Evolutionary conservation across 2,113 vertebrate genomes (phyloP), one percentile per base, ranked within the genome.

Genomic region (Mellivora capensis): DNA sequence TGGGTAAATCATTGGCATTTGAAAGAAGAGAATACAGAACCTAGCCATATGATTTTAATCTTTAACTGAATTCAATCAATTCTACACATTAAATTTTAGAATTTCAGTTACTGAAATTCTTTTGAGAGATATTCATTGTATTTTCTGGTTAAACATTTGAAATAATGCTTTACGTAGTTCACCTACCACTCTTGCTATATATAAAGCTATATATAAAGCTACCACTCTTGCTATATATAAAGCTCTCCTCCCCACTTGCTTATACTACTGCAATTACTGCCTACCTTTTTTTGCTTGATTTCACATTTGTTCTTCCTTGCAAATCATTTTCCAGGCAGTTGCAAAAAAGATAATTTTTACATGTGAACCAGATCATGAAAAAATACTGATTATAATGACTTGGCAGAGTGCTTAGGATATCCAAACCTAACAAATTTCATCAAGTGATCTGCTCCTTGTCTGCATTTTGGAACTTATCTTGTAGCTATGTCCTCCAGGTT

Each of bases 171-270:
- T 9, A 6, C 37, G 8, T 5, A 57, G 6, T 31, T 15, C 1
- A 31, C 11, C 15, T 13, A 13, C 1, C 4, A 44, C 0, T 18
- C 9, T 39, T 49, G 8, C 4, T 72, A 3, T 14, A n/a, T n/a
- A n/a, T n/a, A n/a, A n/a, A 42, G 12, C 44, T 12, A 7, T 47
- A 21, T n/a, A 37, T 7, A 79, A 11, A 82, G 6, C 1, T 72
- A n/a, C n/a, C n/a, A n/a, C n/a, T n/a, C n/a, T 14, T 49, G 12
- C 44, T 12, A 7, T 47, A 21, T n/a, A 37, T 7, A 79, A 11
- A 82, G 6, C 1, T 72, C 11, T n/a, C 23, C 59, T 71, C 0
- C 7, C 7, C 42, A 59, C 29, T 4, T 52, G 1, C 37, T 80
- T 79, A 49, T 17, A 29, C 1, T 6, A 1, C 23, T 42, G 37